A percentile compares a stretch with the other conserved stretches of the same genome.
phyloP scores from a whole-genome alignment of 2,888 invertebrate genomes.

The Troides aeacus region DNA sequence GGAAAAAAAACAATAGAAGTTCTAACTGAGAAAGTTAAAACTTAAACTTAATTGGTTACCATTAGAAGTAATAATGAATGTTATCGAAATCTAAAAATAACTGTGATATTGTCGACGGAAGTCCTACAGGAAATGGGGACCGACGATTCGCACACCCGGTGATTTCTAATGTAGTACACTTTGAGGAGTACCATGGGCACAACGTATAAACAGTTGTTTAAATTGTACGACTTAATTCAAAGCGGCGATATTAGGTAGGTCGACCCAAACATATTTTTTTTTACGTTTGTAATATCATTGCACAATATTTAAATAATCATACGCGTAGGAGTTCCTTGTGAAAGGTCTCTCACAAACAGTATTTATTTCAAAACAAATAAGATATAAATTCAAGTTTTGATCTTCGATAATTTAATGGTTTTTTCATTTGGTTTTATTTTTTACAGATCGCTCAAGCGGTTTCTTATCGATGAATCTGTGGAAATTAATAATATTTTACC shows the following conservation, averaged over 20 bases:
- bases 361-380: slow-evolving; percentile 20
- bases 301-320: slow-evolving; percentile 11
- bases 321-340: slow-evolving; percentile 24
- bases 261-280: neutral
- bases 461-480: slow-evolving; percentile 68
- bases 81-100: slow-evolving; percentile 43
- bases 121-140: slow-evolving; percentile 67
- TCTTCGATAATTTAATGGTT: slow-evolving; percentile 7
- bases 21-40: slow-evolving; percentile 34
- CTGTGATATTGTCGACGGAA: slow-evolving; percentile 55
- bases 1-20: slow-evolving; percentile 50
- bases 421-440: slow-evolving; percentile 30
- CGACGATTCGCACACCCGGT: slow-evolving; percentile 53
- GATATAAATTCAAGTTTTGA: slow-evolving; percentile 1
- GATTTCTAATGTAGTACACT: slow-evolving; percentile 50
- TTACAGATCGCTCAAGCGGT: slow-evolving; percentile 69
- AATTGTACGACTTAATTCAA: slow-evolving; percentile 83
- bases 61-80: slow-evolving; percentile 6
- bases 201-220: slow-evolving; percentile 67
- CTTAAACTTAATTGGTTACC: neutral
- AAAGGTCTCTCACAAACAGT: slow-evolving; percentile 9
- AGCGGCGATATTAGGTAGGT: slow-evolving; percentile 80
- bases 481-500: slow-evolving; percentile 86
- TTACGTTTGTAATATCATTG: slow-evolving; percentile 22
- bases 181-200: slow-evolving; percentile 63